A percentile compares a stretch with the other conserved stretches of the same genome.
Conservation (phyloP, 2,797 vertebrate species). For the Sorex maritimensis region DNA sequence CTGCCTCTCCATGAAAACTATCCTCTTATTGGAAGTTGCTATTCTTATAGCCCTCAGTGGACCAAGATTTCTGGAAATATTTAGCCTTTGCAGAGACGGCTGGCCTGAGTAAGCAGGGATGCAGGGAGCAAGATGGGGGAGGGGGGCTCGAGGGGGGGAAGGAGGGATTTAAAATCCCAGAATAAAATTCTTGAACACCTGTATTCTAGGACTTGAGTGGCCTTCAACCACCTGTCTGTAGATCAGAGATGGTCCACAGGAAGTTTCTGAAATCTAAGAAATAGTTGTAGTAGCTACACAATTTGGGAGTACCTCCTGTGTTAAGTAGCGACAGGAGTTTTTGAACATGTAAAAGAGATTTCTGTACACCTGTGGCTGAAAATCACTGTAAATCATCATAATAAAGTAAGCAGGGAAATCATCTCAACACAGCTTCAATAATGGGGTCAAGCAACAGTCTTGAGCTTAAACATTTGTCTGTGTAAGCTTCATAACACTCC, state of each 20-base stretch:
- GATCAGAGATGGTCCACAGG: too few species aligned
- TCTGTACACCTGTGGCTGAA: too few species aligned
- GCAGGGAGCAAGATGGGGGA: background rate
- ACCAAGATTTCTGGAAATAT: background rate
- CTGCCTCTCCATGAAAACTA: background rate
- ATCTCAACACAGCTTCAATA: background rate
- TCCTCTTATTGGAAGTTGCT: background rate
- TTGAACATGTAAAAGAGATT: too few species aligned
- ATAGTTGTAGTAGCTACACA: too few species aligned
- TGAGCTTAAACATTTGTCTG: background rate
- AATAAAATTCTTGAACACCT: constrained; percentile 15
- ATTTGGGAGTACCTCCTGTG: too few species aligned
- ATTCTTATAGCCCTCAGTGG: background rate
- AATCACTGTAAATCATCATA: background rate
- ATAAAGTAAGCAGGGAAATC: background rate
- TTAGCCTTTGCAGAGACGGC: background rate
- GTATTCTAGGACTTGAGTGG: background rate
- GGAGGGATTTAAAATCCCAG: too few species aligned
- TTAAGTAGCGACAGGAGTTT: too few species aligned
- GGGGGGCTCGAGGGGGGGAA: too few species aligned
- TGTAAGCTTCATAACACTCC: background rate
- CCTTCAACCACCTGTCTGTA: too few species aligned
- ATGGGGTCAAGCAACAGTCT: too few species aligned
- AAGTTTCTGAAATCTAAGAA: too few species aligned
- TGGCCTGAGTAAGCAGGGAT: background rate